Conservation (phyloP, 2,797 vertebrate species). For the Eurystomus glaucurus region DNA sequence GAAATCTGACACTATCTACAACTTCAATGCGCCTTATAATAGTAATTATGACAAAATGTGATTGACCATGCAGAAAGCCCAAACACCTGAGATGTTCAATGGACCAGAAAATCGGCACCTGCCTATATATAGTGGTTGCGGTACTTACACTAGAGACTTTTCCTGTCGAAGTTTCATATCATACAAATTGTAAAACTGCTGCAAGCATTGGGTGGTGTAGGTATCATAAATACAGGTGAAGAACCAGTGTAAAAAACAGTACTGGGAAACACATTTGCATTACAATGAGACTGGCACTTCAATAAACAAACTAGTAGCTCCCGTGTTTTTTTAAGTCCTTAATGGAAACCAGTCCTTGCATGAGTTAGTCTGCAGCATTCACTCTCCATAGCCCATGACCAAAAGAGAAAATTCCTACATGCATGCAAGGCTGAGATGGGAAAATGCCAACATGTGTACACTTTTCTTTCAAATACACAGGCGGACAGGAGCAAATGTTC, state of each 20-base stretch:
- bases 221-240: background rate
- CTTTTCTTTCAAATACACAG: background rate
- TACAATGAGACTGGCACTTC: background rate
- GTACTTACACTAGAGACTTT: background rate
- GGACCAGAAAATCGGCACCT: background rate
- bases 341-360: background rate
- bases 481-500: rapidly evolving
- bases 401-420: background rate
- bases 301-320: background rate
- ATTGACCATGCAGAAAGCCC: background rate
- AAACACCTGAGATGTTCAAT: background rate
- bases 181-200: background rate
- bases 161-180: background rate
- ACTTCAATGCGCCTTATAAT: background rate
- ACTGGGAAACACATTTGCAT: background rate
- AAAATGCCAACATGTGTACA: background rate
- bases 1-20: background rate
- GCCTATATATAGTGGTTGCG: background rate
- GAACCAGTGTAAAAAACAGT: background rate
- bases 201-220: background rate
- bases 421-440: background rate
- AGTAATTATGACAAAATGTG: background rate
- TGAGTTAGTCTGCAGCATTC: background rate
- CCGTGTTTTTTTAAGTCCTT: background rate
- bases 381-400: background rate